Conservation (phyloP, 2,888 invertebrate species). For the Diplolepis rosae region DNA sequence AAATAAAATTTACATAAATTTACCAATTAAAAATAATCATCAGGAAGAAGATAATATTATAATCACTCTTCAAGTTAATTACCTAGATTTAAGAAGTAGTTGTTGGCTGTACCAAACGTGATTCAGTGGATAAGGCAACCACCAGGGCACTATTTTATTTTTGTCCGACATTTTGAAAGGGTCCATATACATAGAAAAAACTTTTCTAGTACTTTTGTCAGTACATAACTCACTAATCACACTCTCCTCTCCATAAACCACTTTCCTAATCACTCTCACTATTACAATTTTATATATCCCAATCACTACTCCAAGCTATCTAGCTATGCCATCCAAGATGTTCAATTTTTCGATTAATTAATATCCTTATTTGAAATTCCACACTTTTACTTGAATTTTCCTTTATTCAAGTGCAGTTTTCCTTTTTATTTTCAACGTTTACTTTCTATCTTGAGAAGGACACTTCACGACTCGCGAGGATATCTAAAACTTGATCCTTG, state of each 20-base stretch:
- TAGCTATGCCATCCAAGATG: too few species aligned
- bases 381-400: not conserved
- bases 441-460: not conserved
- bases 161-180: slow-evolving; percentile 69
- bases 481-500: not conserved
- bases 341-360: slow-evolving; percentile 31
- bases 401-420: too few species aligned
- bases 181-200: not conserved
- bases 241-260: slow-evolving; percentile 14
- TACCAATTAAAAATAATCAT: too few species aligned
- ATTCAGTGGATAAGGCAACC: slow-evolving; percentile 68
- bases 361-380: not conserved
- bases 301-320: too few species aligned
- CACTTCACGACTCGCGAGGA: not conserved
- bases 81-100: slow-evolving; percentile 65
- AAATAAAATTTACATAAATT: too few species aligned
- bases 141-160: slow-evolving; percentile 69
- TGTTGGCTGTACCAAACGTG: slow-evolving; percentile 70
- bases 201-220: slow-evolving; percentile 7
- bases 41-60: too few species aligned
- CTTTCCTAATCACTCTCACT: slow-evolving; percentile 30
- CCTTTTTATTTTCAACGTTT: not conserved
- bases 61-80: slow-evolving; percentile 48
- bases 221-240: slow-evolving; percentile 35
- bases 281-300: not conserved